phyloP scores from a whole-genome alignment of 2,888 invertebrate genomes.

The Plusia festucae region DNA sequence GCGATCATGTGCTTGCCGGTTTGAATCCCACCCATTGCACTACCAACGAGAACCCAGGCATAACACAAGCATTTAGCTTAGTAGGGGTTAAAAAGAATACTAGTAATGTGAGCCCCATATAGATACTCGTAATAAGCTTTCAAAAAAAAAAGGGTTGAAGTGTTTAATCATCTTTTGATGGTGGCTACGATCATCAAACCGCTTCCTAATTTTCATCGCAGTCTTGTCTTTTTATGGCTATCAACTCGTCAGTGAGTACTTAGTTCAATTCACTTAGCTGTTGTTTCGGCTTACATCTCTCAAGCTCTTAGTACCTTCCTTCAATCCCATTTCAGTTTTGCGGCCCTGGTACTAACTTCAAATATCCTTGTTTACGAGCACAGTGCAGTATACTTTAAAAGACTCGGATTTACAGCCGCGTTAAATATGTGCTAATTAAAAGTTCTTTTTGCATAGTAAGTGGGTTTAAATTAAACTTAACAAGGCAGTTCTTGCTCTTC shows the following conservation, averaged over 20 bases:
- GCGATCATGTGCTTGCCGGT: too few species aligned
- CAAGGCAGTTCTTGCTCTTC: not conserved
- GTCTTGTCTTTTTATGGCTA: not conserved
- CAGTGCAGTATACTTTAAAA: constrained; percentile 1
- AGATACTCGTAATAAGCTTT: too few species aligned
- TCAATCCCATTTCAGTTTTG: not conserved
- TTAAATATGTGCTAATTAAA: constrained; percentile 8
- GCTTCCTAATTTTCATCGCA: not conserved
- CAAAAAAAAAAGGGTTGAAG: too few species aligned
- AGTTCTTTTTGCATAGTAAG: not conserved
- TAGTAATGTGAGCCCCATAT: too few species aligned
- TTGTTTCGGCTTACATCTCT: not conserved
- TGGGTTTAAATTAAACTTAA: not conserved
- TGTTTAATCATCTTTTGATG: too few species aligned
- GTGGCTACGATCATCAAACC: not conserved
- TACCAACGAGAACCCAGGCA: too few species aligned
- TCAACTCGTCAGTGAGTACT: not conserved
- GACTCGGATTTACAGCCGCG: not conserved
- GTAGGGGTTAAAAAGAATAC: too few species aligned
- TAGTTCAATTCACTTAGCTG: not conserved
- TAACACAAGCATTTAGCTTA: too few species aligned
- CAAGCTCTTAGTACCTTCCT: not conserved
- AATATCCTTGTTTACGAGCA: not conserved
- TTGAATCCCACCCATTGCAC: too few species aligned
- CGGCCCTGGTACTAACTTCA: not conserved